Evolutionary conservation across 1,140 invertebrate species (phyloP), one percentile per base, ranked within the genome.

Genomic region (Drosophila sp.): DNA sequence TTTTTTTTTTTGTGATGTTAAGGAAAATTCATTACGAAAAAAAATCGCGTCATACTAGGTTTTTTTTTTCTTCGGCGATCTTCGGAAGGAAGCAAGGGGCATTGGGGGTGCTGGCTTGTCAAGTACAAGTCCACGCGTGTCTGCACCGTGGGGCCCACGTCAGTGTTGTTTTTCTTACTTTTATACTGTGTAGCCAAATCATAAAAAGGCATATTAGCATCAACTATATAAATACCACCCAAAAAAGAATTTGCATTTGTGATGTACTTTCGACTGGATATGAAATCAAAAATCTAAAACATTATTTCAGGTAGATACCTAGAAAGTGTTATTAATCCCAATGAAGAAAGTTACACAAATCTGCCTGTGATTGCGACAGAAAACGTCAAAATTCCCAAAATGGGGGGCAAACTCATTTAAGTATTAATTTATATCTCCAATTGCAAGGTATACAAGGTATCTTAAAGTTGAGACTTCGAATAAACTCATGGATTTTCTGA

Each of bases 1-100:
- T 17, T 17, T 17, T 17, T 17, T 17, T 17, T 1, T 11, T 2
- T 11, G 64, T 55, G 41, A 33, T 40, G 58, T 25, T 44, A 25
- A 87, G 75, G 74, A 81, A 86, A 85, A 87, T 79, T 79, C 70
- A 81, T 85, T 82, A 66, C 76, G 71, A 67, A 67, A 74, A 74
- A 76, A 50, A 27, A 60, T 70, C 72, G 66, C 72, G 72, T 76
- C 73, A 76, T 63, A 60, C 65, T 44, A 66, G 64, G 60, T 63
- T 57, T 73, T 72, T 58, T 47, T 27, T 17, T 33, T 32, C 63
- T 47, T 27, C 40, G 17, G 40, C 65, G 2, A 25, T 60, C 17
- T 17, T 17, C 58, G 8, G 58, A 38, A 8, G 10, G 6, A 38
- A 29, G 23, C 27, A 60, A 41, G 25, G 29, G 32, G 10, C 17